Evolutionary conservation across 2,113 vertebrate genomes (phyloP).

Genomic region (Cryptotis parvus): DNA sequence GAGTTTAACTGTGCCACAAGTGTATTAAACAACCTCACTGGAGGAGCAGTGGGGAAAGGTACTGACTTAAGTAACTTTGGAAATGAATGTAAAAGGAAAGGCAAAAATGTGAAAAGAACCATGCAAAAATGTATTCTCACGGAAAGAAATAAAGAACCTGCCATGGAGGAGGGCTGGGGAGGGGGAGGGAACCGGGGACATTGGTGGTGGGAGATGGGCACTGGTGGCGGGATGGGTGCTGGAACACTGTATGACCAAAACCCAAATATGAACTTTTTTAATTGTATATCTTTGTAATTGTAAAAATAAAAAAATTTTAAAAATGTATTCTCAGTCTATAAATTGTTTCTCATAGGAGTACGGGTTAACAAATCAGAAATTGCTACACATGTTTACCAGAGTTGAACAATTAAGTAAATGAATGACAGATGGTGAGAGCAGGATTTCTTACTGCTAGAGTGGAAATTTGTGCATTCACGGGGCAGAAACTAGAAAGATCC

Average conservation of each 20-base stretch:
- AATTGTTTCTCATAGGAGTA: background rate
- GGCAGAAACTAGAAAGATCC: background rate
- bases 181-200: no score
- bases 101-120: background rate
- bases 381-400: background rate
- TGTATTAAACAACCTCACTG: background rate
- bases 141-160: no score
- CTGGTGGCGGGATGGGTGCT: no score
- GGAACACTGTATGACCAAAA: no score
- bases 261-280: no score
- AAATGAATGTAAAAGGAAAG: conserved; percentile 34
- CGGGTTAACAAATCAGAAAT: background rate
- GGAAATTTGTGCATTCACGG: background rate
- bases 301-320: no score
- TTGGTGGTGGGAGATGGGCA: no score
- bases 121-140: background rate
- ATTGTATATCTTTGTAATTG: no score
- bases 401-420: conserved; percentile 19
- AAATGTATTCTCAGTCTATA: background rate
- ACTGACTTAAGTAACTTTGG: background rate
- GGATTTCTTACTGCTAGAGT: background rate
- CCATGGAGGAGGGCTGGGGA: no score
- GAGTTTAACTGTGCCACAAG: background rate
- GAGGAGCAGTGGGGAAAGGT: background rate
- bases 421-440: background rate